These are phyloP conservation scores for Poecilia wingei DNA, from an alignment of 2,797 vertebrate genomes.

Conservation along the genomic window DNA sequence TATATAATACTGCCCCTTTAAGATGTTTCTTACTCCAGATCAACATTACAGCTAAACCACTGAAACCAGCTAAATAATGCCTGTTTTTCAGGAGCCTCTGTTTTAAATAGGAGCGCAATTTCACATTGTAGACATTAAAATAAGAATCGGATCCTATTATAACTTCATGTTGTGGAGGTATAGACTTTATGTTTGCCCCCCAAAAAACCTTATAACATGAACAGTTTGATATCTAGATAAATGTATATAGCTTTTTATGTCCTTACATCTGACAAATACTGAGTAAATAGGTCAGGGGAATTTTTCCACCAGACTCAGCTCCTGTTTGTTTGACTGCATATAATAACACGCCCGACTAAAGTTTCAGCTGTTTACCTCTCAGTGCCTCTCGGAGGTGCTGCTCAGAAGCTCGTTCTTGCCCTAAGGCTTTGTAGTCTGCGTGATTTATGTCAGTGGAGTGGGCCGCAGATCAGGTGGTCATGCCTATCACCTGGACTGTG, in stretches of 20 bases:
- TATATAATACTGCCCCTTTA: not conserved
- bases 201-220: not conserved
- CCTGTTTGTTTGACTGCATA: not conserved
- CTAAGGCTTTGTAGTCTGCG: conserved; percentile 32
- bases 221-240: not conserved
- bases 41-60: not conserved
- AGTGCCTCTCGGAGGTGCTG: conserved; percentile 21
- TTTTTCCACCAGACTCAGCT: not conserved
- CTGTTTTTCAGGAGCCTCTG: not conserved
- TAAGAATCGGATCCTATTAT: not conserved
- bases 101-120: not conserved
- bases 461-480: conserved; percentile 62
- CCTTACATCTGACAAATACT: not conserved
- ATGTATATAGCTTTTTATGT: not conserved
- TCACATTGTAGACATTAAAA: not conserved
- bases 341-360: not conserved
- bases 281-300: not conserved
- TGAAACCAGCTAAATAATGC: not conserved
- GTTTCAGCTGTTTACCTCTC: conserved; percentile 13
- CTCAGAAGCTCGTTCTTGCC: conserved; percentile 48
- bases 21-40: not conserved
- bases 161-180: not conserved
- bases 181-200: not conserved
- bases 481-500: conserved; percentile 68
- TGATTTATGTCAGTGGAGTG: conserved; percentile 58